phyloP scores from a whole-genome alignment of 2,797 vertebrate genomes.

The Leucoraja ocellata region DNA sequence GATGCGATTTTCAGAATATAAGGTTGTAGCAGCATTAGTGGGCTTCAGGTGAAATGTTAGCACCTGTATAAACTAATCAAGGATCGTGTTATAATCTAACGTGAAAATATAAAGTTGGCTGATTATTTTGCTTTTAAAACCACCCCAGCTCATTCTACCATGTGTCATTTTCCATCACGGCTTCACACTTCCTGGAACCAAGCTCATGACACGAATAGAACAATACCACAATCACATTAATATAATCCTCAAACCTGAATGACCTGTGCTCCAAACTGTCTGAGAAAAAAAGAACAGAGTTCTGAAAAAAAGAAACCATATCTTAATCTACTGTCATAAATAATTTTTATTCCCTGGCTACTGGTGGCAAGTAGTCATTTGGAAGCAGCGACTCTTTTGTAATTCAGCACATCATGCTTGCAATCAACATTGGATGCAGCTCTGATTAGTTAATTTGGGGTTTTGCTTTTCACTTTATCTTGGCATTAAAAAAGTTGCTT shows the following conservation, averaged over 20 bases:
- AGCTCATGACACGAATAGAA: slow-evolving; percentile 60
- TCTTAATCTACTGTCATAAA: slow-evolving; percentile 59
- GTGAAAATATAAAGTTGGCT: slow-evolving; percentile 60
- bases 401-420: neutral
- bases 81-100: slow-evolving; percentile 56
- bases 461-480: neutral
- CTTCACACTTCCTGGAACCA: slow-evolving; percentile 53
- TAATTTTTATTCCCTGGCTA: slow-evolving; percentile 59
- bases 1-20: slow-evolving; percentile 24
- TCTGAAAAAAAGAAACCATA: slow-evolving; percentile 55
- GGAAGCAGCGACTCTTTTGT: slow-evolving; percentile 16
- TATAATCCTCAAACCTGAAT: slow-evolving; percentile 55
- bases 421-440: neutral
- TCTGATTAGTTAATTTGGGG: neutral
- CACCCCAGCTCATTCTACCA: slow-evolving; percentile 55
- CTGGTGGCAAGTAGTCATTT: slow-evolving; percentile 55
- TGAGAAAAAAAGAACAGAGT: slow-evolving; percentile 60
- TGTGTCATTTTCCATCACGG: slow-evolving; percentile 61
- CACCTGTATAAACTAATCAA: slow-evolving; percentile 54
- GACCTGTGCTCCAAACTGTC: slow-evolving; percentile 49
- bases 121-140: slow-evolving; percentile 59
- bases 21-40: slow-evolving; percentile 35
- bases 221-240: slow-evolving; percentile 56
- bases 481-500: neutral
- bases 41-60: slow-evolving; percentile 52